Base-by-base conservation (phyloP, 2,113 vertebrate species). In the Oreotrochilus melanogaster region DNA sequence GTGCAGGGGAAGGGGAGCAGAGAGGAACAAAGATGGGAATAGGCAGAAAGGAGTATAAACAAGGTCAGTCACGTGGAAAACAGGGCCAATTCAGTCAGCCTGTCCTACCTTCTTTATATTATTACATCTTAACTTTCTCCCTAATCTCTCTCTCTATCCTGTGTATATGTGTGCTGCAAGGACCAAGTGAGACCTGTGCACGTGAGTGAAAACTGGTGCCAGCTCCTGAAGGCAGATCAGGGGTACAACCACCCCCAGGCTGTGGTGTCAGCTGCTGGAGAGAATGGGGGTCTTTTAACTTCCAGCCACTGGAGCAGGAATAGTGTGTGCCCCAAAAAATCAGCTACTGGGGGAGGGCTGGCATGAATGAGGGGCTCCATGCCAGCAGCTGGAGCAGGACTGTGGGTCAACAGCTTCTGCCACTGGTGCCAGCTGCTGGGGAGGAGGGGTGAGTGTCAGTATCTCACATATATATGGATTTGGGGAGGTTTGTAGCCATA, bases 401-500 rank as follows among this genome's bases (percentile, higher is more conserved):
- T 89, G 24, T 23, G 50, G 22, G 25, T 70, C 45, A 78, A 78
- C 71, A 82, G 45, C 10, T 31, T 43, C 23, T 22, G 45, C 18
- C 8, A 10, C 50, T 27, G 42, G 16, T 39, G 51, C 25, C 6
- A 7, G 31, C 21, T 70, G 33, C 22, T 47, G 22, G 24, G 33
- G 14, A 60, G 27, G 19, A 67, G 8, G 13, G 5, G 7, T 31
- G 28, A 31, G 54, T 13, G 21, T 12, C 30, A 45, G 27, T 18
- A 45, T 16, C 19, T 50, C 31, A 19, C 13, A 15, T 51, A 0
- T 39, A 35, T 28, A 18, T 45, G 8, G 45, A n/a, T 2, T 31
- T 1, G 3, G 6, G 42, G 5, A 39, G 31, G 11, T 22, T 5
- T 1, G 2, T 21, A 47, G 1, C 19, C 22, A n/a, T 5, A 33